phyloP scores from a whole-genome alignment of 1,140 invertebrate genomes.

The Leptonema lineaticorne region DNA sequence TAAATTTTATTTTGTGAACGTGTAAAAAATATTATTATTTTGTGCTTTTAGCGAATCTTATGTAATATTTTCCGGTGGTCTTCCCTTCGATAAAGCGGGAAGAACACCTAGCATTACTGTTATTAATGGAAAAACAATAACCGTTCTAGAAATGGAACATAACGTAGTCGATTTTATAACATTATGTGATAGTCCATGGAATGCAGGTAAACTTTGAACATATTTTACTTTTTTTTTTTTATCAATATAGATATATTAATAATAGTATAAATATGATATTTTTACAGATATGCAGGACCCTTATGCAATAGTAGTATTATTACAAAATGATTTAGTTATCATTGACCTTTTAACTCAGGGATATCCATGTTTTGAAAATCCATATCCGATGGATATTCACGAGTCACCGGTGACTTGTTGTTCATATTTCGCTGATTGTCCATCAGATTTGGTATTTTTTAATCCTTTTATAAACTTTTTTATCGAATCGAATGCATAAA shows the following conservation, averaged over 20 bases:
- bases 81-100: conserved; percentile 85
- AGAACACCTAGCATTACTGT: conserved; percentile 94
- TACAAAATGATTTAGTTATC: conserved; percentile 97
- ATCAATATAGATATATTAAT: neutral
- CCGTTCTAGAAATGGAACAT: conserved; percentile 98
- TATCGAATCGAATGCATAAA: neutral
- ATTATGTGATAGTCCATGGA: conserved; percentile 90
- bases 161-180: conserved; percentile 96
- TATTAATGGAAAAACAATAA: conserved; percentile 91
- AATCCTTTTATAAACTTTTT: conserved; percentile 5
- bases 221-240: conserved; percentile 8
- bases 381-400: conserved; percentile 98
- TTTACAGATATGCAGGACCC: conserved; percentile 92
- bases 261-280: neutral
- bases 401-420: conserved; percentile 96
- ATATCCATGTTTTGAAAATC: conserved; percentile 98
- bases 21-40: too few relatives aligned
- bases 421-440: conserved; percentile 95
- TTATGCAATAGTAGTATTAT: conserved; percentile 93
- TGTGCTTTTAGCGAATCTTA: conserved; percentile 71
- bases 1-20: neutral
- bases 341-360: conserved; percentile 93
- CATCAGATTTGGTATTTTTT: conserved; percentile 82
- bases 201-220: conserved; percentile 69
- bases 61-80: conserved; percentile 93